These are phyloP conservation scores for Augochlorella aurata DNA, from an alignment of 2,888 invertebrate genomes.

Conservation along the genomic window DNA sequence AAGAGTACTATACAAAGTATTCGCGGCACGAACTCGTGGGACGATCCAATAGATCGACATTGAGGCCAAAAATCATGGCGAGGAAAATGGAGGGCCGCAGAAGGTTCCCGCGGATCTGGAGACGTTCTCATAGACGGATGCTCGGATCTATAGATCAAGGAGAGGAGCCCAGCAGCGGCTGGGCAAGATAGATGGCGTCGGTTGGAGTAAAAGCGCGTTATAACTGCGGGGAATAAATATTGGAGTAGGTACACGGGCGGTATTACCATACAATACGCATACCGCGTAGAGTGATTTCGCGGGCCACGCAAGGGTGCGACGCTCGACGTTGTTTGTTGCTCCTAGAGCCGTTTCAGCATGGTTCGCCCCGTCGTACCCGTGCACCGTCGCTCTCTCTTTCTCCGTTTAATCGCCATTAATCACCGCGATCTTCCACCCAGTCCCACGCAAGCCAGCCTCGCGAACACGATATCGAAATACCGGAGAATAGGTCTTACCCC, in stretches of 20 bases:
- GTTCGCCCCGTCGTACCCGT: constrained; percentile 36
- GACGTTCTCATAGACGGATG: constrained; percentile 41
- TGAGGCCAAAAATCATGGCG: background rate
- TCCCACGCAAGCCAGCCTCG: constrained; percentile 61
- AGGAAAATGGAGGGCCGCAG: background rate
- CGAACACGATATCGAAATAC: constrained; percentile 66
- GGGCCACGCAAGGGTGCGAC: constrained; percentile 71
- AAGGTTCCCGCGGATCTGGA: constrained; percentile 13
- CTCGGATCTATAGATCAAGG: constrained; percentile 59
- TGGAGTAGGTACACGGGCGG: constrained; percentile 69
- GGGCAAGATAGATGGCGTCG: constrained; percentile 66
- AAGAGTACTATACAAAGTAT: no score
- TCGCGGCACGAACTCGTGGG: no score
- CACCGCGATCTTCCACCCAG: constrained; percentile 68
- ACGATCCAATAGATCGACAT: background rate
- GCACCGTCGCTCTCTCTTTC: constrained; percentile 37
- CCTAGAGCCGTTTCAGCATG: constrained; percentile 62
- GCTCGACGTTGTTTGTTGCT: constrained; percentile 63
- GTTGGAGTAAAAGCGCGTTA: constrained; percentile 71
- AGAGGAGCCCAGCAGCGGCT: constrained; percentile 47
- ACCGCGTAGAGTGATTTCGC: constrained; percentile 70
- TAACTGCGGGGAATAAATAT: constrained; percentile 72
- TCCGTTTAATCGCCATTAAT: constrained; percentile 69
- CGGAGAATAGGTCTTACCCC: constrained; percentile 58
- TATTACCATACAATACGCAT: constrained; percentile 75